Base-by-base conservation (phyloP, 2,888 invertebrate genomes). In the Erynnis tages region DNA sequence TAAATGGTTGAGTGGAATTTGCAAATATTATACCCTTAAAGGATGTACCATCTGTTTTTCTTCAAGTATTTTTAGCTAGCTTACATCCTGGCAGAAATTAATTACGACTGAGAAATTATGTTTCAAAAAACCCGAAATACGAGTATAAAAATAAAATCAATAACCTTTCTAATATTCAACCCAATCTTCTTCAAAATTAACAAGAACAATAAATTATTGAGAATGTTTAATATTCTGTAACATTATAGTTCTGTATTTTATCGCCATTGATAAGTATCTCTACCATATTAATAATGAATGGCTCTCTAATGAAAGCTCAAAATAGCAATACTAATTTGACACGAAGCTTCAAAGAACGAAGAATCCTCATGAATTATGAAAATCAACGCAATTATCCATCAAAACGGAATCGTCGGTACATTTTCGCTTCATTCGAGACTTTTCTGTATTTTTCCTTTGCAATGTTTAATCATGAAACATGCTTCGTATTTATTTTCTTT, bases 301-400 rank as follows among this genome's bases (percentile, higher is more conserved):
- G 27, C 6, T 8, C 13, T 1, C 29, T 30, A 38, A 48, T 38
- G 30, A 44, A 37, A 30, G 30, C 14, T 38, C 21, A 29, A 34
- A 49, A 49, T 32, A 41, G 49, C 23, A 40, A 49, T 41, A 41
- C 23, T 41, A 40, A 49, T 49, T 49, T 41, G 32, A 49, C 29
- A 32, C 40, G 29, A 41, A 30, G 30, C 48, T 29, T 38, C 48
- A 30, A 48, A 40, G 38, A 30, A 38, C 38, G 48, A 38, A 30
- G 38, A 47, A 40, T 49, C 23, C 16, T 49, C 40, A 38, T 41
- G 32, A 49, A 49, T 49, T 49, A 49, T 49, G 48, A 49, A 49
- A 41, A 40, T 41, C 23, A 34, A 45, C 45, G 45, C 34, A 45
- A 45, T 45, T 35, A 35, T 25, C 16, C 48, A 17, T 34, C 21